Conservation (phyloP, 1,140 invertebrate genomes). For the Matsumurasca onukii region DNA sequence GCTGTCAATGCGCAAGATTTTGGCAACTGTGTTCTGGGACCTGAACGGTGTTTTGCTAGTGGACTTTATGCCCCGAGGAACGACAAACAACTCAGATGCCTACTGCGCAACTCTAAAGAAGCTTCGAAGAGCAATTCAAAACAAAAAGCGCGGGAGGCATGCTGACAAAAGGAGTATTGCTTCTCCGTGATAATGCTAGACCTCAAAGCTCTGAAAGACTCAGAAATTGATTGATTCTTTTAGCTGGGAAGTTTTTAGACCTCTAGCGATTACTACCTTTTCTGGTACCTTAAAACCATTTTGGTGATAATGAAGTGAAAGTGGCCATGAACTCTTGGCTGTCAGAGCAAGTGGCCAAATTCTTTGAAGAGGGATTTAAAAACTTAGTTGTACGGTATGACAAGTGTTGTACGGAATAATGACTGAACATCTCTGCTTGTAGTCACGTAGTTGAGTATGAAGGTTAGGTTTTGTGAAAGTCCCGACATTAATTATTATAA, state of each 20-base stretch:
- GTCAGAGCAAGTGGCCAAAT: conserved; percentile 9
- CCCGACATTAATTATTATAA: too few species aligned
- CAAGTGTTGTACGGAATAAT: too few species aligned
- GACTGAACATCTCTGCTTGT: too few species aligned
- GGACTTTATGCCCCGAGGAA: conserved; percentile 40
- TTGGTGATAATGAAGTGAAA: too few species aligned
- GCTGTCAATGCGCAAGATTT: conserved; percentile 33
- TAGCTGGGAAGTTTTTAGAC: conserved; percentile 45
- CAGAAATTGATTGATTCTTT: conserved; percentile 29
- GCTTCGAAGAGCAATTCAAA: conserved; percentile 8
- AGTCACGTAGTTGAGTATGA: too few species aligned
- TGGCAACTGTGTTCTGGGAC: conserved; percentile 41
- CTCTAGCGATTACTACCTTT: conserved; percentile 45
- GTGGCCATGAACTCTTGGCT: conserved; percentile 18
- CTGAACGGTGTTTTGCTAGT: conserved; percentile 40
- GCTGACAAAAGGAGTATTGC: background rate
- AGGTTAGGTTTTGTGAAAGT: too few species aligned
- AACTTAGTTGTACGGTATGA: conserved; percentile 28
- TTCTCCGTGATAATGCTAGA: background rate
- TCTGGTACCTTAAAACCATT: conserved; percentile 34
- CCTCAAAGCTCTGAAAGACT: background rate
- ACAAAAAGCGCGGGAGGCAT: too few species aligned
- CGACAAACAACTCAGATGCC: conserved; percentile 39
- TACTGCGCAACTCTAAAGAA: conserved; percentile 39
- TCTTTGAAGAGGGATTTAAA: conserved; percentile 27